Evolutionary conservation across 2,888 invertebrate genomes (phyloP).

Genomic region (Scaptodrosophila latifasciaeformis): DNA sequence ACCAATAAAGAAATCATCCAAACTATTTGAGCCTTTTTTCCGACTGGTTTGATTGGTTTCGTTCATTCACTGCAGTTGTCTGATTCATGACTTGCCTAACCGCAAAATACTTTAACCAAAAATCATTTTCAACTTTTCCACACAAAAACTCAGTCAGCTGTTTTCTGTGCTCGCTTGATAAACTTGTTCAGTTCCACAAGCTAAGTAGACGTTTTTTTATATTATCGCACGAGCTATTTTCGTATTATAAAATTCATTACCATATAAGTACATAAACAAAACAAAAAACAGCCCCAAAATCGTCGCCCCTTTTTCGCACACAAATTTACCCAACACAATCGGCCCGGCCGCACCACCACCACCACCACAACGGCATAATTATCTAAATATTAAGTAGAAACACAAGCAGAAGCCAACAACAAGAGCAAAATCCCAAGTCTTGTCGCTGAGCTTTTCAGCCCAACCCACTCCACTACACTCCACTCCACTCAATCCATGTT

Average conservation of each 20-base stretch:
- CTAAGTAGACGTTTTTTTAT: neutral
- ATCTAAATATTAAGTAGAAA: no score
- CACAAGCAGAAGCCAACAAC: no score
- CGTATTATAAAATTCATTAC: conserved; percentile 47
- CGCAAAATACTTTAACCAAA: neutral
- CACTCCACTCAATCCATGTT: conserved; percentile 15
- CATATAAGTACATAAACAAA: conserved; percentile 52
- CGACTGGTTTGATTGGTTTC: no score
- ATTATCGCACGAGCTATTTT: conserved; percentile 16
- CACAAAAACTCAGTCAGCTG: neutral
- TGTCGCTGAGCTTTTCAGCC: no score
- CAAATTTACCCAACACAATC: conserved; percentile 11
- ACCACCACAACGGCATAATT: conserved; percentile 2
- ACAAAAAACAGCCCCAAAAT: conserved; percentile 27
- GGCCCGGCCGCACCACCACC: conserved; percentile 9
- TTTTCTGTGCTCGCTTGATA: neutral
- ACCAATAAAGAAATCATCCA: no score
- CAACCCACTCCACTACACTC: no score
- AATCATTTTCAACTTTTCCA: conserved; percentile 1
- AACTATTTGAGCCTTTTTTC: no score
- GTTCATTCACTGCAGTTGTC: neutral
- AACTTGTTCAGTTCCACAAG: neutral
- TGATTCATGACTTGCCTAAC: neutral
- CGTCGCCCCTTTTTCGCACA: conserved; percentile 18
- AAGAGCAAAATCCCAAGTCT: no score